Evolutionary conservation across 2,888 invertebrate genomes (phyloP).

Genomic region (Hoplodrina ambigua): DNA sequence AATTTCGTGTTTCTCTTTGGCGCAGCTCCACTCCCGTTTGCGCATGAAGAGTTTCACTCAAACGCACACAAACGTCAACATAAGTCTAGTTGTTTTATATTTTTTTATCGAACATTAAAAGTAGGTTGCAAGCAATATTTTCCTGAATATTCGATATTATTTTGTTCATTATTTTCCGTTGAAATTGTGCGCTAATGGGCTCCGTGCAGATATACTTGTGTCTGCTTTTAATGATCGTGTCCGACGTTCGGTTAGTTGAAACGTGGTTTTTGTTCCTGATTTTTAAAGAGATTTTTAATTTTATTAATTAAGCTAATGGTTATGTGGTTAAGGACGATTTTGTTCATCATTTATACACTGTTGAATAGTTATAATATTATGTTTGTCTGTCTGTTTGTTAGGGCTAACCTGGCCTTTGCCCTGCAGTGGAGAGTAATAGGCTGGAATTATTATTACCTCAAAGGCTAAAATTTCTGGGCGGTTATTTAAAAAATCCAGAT

Average conservation of each 20-base stretch:
- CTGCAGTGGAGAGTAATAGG: no score
- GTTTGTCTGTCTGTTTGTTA: no score
- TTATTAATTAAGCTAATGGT: slow-evolving; percentile 1
- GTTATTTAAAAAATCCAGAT: no score
- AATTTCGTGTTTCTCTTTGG: slow-evolving; percentile 5
- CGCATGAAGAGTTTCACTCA: slow-evolving; percentile 9
- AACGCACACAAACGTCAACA: background rate
- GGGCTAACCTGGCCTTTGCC: no score
- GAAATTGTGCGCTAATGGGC: slow-evolving; percentile 46
- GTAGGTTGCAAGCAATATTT: slow-evolving; percentile 21
- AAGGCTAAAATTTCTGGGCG: no score
- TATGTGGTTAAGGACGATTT: background rate
- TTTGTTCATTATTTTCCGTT: slow-evolving; percentile 46
- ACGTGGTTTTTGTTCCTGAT: slow-evolving; percentile 33
- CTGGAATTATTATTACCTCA: no score
- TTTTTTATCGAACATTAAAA: slow-evolving; percentile 31
- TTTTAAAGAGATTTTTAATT: background rate
- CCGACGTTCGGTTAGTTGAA: slow-evolving; percentile 10
- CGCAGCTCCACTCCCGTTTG: background rate
- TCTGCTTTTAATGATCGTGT: slow-evolving; percentile 39
- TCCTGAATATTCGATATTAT: slow-evolving; percentile 35
- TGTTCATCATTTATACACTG: background rate
- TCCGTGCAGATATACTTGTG: slow-evolving; percentile 5
- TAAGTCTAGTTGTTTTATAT: background rate
- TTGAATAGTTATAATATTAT: no score